Evolutionary conservation across 2,797 vertebrate species (phyloP), one percentile per base, ranked within the genome.

Genomic region (Vespertilio murinus): DNA sequence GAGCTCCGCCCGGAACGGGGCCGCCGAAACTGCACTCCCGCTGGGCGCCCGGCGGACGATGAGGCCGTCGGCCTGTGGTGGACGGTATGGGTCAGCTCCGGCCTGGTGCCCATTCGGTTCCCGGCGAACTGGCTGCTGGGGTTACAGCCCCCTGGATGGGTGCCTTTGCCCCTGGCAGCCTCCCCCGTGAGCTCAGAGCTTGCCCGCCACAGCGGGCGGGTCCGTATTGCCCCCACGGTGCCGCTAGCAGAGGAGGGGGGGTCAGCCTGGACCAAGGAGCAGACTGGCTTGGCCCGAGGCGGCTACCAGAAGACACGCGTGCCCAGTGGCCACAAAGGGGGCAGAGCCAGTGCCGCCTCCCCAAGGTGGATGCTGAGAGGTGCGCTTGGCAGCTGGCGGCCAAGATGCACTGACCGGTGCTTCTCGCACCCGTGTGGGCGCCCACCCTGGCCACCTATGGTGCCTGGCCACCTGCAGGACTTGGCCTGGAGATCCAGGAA

Each of bases 31-130:
- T 42, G 42, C 42, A 42, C 42, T 42, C 42, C 42, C 42, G 4
- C n/a, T n/a, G n/a, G n/a, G n/a, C n/a, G n/a, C n/a, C n/a, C n/a
- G n/a, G n/a, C n/a, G n/a, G n/a, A n/a, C n/a, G n/a, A n/a, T n/a
- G n/a, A n/a, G n/a, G n/a, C n/a, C n/a, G n/a, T n/a, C n/a, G n/a
- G n/a, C n/a, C n/a, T n/a, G n/a, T n/a, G n/a, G n/a, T n/a, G n/a
- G n/a, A n/a, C n/a, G n/a, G n/a, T n/a, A n/a, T n/a, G n/a, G n/a
- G 98, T 99, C 45, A 99, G 98, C 86, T 99, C 99, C 1, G 99
- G 99, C 98, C 97, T 99, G 89, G 98, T 99, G 77, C 99, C 99
- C 0, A 98, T 99, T 96, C 99, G 99, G 97, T 99, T 99, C 95
- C 99, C 99, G 0, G 89, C 99, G 92, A 96, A 98, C 91, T 98